Evolutionary conservation across 2,797 vertebrate species (phyloP).

Genomic region (Urophycis tenuis): DNA sequence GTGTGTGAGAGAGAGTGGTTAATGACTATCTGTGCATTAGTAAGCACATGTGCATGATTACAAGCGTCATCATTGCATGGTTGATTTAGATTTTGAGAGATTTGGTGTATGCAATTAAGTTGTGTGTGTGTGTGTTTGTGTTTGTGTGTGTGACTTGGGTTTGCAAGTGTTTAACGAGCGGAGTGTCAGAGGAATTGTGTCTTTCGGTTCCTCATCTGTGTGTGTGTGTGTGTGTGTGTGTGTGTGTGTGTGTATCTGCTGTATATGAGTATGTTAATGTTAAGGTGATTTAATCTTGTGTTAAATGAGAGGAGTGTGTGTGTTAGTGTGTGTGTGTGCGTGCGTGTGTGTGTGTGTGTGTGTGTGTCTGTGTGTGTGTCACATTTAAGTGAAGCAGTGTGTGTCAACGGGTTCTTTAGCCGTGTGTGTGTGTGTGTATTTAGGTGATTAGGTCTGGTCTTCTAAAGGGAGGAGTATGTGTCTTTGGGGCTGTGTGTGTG

Average conservation of each 20-base stretch:
- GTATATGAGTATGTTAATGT: background rate
- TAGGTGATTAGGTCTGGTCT: constrained; percentile 23
- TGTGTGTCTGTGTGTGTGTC: constrained; percentile 21
- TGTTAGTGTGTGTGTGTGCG: background rate
- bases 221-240: background rate
- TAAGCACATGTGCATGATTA: background rate
- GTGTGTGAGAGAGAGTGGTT: background rate
- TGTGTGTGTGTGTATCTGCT: background rate
- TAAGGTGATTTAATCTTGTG: background rate
- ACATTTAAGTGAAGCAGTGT: background rate
- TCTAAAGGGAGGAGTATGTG: constrained; percentile 4
- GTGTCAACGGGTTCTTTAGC: background rate
- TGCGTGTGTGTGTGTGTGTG: constrained; percentile 12
- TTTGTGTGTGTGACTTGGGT: background rate
- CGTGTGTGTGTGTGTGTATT: constrained; percentile 14
- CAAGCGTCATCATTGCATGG: background rate
- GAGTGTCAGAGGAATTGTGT: background rate
- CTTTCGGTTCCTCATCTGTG: background rate
- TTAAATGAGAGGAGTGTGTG: background rate
- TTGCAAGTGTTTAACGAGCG: background rate
- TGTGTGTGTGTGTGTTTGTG: background rate
- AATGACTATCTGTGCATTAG: constrained; percentile 5
- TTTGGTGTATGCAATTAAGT: background rate
- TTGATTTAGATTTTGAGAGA: background rate
- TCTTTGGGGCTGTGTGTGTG: background rate